Evolutionary conservation across 1,140 invertebrate genomes (phyloP).

Genomic region (Zelostemma sp.): DNA sequence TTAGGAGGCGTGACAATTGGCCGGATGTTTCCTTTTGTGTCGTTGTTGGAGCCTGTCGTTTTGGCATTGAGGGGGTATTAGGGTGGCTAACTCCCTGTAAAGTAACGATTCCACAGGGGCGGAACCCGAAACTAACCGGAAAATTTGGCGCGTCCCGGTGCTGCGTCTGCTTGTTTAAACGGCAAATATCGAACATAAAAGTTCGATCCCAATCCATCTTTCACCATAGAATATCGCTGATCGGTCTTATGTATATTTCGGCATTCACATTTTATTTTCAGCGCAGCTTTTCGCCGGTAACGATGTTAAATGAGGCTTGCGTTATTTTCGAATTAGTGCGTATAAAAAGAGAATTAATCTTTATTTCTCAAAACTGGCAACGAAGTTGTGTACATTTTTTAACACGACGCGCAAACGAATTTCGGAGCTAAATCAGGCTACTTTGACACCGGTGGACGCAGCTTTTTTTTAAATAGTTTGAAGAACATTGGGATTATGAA

Average conservation of each 20-base stretch:
- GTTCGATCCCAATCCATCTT: constrained; percentile 38
- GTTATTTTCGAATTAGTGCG: too few species aligned
- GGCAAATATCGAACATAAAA: constrained; percentile 32
- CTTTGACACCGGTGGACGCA: too few species aligned
- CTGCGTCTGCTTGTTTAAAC: constrained; percentile 32
- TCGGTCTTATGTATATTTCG: constrained; percentile 17
- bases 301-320: too few species aligned
- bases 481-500: constrained; percentile 17
- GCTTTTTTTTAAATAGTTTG: not conserved
- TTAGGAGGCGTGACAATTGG: constrained; percentile 62
- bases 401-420: too few species aligned
- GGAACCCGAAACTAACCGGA: constrained; percentile 54
- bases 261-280: too few species aligned
- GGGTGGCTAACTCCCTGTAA: constrained; percentile 51
- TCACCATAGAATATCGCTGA: constrained; percentile 24
- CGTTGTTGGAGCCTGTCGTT: constrained; percentile 50
- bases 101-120: constrained; percentile 54
- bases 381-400: too few species aligned
- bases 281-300: too few species aligned
- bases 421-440: too few species aligned
- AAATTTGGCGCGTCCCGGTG: constrained; percentile 42
- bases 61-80: constrained; percentile 53
- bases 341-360: too few species aligned
- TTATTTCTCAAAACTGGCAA: too few species aligned
- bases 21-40: constrained; percentile 65